phyloP scores from a whole-genome alignment of 2,888 invertebrate genomes.

The Caenorhabditis macrosperma region DNA sequence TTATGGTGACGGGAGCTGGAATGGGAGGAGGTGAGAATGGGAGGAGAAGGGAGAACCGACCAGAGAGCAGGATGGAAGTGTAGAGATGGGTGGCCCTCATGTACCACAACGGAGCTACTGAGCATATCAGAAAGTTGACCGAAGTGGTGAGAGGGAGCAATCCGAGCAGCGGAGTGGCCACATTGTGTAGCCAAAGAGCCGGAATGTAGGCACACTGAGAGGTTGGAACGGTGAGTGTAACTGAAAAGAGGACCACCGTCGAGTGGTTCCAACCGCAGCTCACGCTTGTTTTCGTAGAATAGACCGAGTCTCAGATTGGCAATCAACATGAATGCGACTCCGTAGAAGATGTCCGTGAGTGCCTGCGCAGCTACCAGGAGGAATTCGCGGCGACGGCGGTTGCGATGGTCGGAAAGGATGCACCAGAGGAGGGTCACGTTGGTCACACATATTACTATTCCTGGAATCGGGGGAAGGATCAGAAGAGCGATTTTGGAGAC shows the following conservation, averaged over 20 bases:
- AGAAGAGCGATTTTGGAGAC: neutral
- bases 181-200: slow-evolving; percentile 60
- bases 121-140: slow-evolving; percentile 61
- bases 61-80: slow-evolving; percentile 45
- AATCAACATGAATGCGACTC: slow-evolving; percentile 63
- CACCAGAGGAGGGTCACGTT: slow-evolving; percentile 58
- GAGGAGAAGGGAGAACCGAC: neutral
- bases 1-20: slow-evolving; percentile 45
- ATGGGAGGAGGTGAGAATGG: neutral
- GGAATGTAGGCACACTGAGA: slow-evolving; percentile 60
- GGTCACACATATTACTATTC: slow-evolving; percentile 57
- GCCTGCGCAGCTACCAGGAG: slow-evolving; percentile 59
- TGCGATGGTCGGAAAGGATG: slow-evolving; percentile 54
- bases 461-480: slow-evolving; percentile 22
- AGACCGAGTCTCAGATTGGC: slow-evolving; percentile 55
- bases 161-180: slow-evolving; percentile 62
- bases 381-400: slow-evolving; percentile 61
- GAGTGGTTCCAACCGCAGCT: neutral
- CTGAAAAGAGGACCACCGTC: slow-evolving; percentile 53
- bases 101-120: slow-evolving; percentile 62
- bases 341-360: slow-evolving; percentile 60
- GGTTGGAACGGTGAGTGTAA: slow-evolving; percentile 42
- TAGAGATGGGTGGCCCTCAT: slow-evolving; percentile 53
- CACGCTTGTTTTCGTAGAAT: slow-evolving; percentile 48
- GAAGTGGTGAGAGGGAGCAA: slow-evolving; percentile 62